Percentiles rank a stretch among this genome's conserved stretches.
Conservation (phyloP, 2,888 invertebrate genomes). For the Heliconius charithonia region DNA sequence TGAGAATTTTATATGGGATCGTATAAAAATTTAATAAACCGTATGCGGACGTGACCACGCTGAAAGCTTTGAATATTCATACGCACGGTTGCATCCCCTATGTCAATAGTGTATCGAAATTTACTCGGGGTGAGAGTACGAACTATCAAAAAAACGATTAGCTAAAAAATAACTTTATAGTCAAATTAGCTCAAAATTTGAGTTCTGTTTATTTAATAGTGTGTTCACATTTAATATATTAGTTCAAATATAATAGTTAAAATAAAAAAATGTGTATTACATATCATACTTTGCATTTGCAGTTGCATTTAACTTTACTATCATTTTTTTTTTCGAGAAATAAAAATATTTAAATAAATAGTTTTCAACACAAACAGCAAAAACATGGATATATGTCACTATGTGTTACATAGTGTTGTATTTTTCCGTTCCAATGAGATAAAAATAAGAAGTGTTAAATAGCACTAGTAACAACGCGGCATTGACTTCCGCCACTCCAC, state of each 20-base stretch:
- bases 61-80: constrained; percentile 27
- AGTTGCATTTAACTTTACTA: too few relatives aligned
- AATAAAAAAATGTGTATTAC: too few relatives aligned
- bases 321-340: too few relatives aligned
- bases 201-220: too few relatives aligned
- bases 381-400: too few relatives aligned
- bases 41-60: constrained; percentile 21
- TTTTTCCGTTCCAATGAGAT: background rate
- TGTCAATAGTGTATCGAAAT: constrained; percentile 19
- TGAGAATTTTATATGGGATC: background rate
- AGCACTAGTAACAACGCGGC: background rate
- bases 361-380: too few relatives aligned
- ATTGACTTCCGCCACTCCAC: background rate
- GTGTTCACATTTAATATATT: background rate
- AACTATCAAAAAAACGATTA: background rate
- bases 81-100: constrained; percentile 16
- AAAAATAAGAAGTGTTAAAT: too few relatives aligned
- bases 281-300: too few relatives aligned
- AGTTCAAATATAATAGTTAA: too few relatives aligned
- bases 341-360: too few relatives aligned
- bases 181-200: background rate
- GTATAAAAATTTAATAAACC: constrained; percentile 20
- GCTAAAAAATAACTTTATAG: background rate
- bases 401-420: too few relatives aligned
- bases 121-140: background rate